Evolutionary conservation across 2,113 vertebrate species (phyloP).

Genomic region (Phyllostomus hastatus): DNA sequence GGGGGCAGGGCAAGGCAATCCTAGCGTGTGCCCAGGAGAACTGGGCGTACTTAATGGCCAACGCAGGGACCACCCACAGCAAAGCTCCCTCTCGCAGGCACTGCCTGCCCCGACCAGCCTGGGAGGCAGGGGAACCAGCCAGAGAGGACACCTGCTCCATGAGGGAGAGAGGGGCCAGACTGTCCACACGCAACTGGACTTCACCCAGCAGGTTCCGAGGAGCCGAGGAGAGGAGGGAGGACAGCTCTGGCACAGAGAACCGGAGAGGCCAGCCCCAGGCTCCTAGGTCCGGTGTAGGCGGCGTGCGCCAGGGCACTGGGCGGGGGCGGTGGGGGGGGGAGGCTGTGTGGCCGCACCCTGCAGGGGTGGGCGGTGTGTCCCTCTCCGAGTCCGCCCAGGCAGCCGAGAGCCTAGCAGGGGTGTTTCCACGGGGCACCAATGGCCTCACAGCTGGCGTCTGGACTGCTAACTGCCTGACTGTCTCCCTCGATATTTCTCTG

Average conservation of each 20-base stretch:
- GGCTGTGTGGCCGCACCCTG: accelerated
- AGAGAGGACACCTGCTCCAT: neutral
- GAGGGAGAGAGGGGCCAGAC: neutral
- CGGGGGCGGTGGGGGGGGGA: neutral
- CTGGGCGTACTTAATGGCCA: neutral
- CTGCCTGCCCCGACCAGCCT: neutral
- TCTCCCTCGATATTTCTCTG: neutral
- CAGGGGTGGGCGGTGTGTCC: neutral
- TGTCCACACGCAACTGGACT: neutral
- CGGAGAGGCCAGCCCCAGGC: neutral
- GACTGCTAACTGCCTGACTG: neutral
- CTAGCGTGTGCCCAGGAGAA: neutral
- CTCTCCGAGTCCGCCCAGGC: neutral
- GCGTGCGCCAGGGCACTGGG: accelerated
- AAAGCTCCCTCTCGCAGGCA: neutral
- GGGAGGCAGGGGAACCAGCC: neutral
- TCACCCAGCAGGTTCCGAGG: neutral
- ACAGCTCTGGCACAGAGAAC: neutral
- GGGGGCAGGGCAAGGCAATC: neutral
- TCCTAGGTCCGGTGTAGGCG: neutral
- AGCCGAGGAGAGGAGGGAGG: neutral
- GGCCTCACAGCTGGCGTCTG: neutral
- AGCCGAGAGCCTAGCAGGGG: neutral
- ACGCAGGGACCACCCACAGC: too few relatives aligned
- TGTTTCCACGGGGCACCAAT: neutral